Base-by-base conservation (phyloP, 1,140 invertebrate genomes). In the Lasaia peninsularis region DNA sequence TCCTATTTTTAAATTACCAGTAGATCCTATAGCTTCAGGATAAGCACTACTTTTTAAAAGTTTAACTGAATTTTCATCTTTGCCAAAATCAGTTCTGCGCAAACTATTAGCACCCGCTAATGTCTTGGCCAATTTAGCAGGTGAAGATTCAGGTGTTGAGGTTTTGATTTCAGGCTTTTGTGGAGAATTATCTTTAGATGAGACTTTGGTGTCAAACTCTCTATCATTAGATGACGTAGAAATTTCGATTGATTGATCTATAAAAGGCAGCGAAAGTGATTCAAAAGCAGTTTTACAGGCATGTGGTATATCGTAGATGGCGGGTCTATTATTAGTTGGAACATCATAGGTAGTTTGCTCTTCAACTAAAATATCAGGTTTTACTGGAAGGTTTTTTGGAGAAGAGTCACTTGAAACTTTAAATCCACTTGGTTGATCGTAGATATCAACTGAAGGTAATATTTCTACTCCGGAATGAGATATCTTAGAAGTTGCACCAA, bases 391-490 rank as follows among this genome's bases (percentile, higher is more conserved):
- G 6, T 57, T 52, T 74, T 79, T 71, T 7, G 52, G 33, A 14
- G 69, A 68, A 55, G 74, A 71, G 64, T 79, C 66, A 31, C 56
- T 58, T 6, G 67, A 51, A 52, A 55, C 67, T 70, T 81, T 87
- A 7, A 79, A 58, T 18, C 63, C 69, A 48, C 68, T 73, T 4
- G 87, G 86, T 62, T 86, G 80, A 49, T 89, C 89, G 50, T 89
- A 89, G 48, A 90, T 88, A 62, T 90, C 89, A 7, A 88, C 80
- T 58, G 85, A 85, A 7, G 81, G 69, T 61, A 88, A 59, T 67
- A 87, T 78, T 63, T 90, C 83, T 28, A 90, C 73, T 37, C 90
- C 78, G n/a, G 90, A 84, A 60, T 90, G 86, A 11, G 89, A 87
- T 65, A 90, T 88, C 53, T 90, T 90, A 6, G 88, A 89, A 1